Evolutionary conservation across 2,113 vertebrate genomes (phyloP).

Genomic region (Eleginops maclovinus): DNA sequence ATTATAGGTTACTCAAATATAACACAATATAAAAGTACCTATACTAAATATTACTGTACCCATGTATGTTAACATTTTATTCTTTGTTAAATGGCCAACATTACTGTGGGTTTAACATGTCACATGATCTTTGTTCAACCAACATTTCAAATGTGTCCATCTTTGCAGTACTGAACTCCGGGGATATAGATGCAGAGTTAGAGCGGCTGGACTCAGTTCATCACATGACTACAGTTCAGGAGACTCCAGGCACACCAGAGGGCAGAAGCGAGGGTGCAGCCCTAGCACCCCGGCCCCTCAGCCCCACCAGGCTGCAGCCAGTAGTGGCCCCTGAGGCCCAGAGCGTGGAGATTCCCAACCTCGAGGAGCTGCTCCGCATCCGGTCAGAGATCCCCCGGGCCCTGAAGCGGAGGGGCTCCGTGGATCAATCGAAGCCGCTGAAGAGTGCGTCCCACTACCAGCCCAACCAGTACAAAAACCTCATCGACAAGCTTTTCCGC

Average conservation of each 20-base stretch:
- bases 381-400: conserved; percentile 90
- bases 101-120: not conserved
- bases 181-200: conserved; percentile 85
- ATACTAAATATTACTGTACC: no score
- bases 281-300: conserved; percentile 85
- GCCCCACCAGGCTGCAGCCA: conserved; percentile 91
- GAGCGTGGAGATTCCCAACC: conserved; percentile 75
- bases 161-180: conserved; percentile 70
- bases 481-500: conserved; percentile 89
- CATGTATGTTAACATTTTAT: no score
- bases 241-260: conserved; percentile 31
- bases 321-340: conserved; percentile 86
- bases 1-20: no score
- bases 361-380: conserved; percentile 88
- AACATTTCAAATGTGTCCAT: not conserved
- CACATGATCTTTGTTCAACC: not conserved
- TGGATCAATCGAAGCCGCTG: conserved; percentile 77
- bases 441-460: conserved; percentile 74
- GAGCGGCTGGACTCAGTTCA: conserved; percentile 72
- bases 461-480: conserved; percentile 88
- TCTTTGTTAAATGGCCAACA: no score
- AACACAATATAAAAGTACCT: no score
- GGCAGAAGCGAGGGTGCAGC: not conserved
- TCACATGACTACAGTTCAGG: conserved; percentile 47
- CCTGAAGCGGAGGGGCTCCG: conserved; percentile 88